Conservation (phyloP, 2,888 invertebrate species). For the Caenorhabditis afra region DNA sequence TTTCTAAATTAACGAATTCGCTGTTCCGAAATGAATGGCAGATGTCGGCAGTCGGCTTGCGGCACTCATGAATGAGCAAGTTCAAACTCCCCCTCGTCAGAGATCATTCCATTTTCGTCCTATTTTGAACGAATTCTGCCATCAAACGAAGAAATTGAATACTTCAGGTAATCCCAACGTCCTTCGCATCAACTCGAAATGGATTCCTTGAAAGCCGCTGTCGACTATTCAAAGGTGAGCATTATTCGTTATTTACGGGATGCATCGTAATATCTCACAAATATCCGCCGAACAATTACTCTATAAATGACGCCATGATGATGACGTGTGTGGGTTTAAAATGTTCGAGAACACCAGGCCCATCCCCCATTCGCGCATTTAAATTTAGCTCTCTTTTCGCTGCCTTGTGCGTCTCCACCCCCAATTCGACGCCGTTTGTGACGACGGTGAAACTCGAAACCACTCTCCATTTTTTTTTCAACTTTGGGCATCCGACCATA, state of each 20-base stretch:
- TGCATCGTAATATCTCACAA: background rate
- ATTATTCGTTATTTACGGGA: slow-evolving; percentile 11
- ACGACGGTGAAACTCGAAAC: slow-evolving; percentile 53
- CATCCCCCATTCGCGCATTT: slow-evolving; percentile 38
- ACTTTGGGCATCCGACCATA: slow-evolving; percentile 38
- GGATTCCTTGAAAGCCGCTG: slow-evolving; percentile 59
- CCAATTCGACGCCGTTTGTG: slow-evolving; percentile 22
- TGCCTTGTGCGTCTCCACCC: slow-evolving; percentile 15
- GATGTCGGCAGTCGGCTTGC: slow-evolving; percentile 1
- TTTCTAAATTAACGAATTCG: too few relatives aligned
- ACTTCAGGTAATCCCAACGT: slow-evolving; percentile 8
- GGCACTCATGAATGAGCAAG: slow-evolving; percentile 9
- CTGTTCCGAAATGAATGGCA: slow-evolving; percentile 14
- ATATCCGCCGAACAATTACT: slow-evolving; percentile 25
- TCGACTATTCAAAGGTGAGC: slow-evolving; percentile 55
- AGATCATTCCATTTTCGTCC: background rate
- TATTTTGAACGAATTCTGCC: too few relatives aligned
- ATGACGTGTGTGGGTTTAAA: slow-evolving; percentile 50
- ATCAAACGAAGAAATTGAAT: background rate
- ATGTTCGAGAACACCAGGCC: slow-evolving; percentile 36
- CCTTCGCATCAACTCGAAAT: slow-evolving; percentile 20
- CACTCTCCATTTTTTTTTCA: slow-evolving; percentile 46
- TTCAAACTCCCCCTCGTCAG: background rate
- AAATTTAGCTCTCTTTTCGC: slow-evolving; percentile 32
- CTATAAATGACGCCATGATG: slow-evolving; percentile 40